Base-by-base conservation (phyloP, 2,888 invertebrate genomes). In the Trissoscelio sp. region DNA sequence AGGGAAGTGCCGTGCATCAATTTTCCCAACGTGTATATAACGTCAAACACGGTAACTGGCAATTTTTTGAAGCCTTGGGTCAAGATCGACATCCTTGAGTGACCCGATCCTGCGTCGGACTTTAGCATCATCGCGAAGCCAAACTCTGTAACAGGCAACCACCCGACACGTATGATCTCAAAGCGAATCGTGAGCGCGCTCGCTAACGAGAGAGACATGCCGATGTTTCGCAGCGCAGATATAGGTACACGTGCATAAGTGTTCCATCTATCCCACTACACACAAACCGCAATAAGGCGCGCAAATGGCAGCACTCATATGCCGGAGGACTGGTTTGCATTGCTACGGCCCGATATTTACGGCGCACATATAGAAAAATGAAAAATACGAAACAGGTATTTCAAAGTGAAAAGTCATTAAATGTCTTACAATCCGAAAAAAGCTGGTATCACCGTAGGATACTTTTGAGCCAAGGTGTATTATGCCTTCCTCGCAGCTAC, bases 241-340 rank as follows among this genome's bases (percentile, higher is more conserved):
- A n/a, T n/a, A n/a, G 18, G 22, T 58, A 74, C 70, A 48, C 58
- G 60, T 57, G 64, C 80, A 64, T 42, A 72, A 66, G 22, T 73
- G 66, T 67, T 60, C 72, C 72, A 66, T 66, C 67, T 69, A 75
- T 72, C 53, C 67, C 46, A 53, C 46, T 28, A 58, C 67, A 69
- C 24, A 51, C 22, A 16, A 31, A 31, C 22, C 46, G 80, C 80
- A 69, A 66, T 58, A 78, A 78, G 58, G 77, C 60, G 81, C 57
- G 66, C 74, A 75, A 81, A 74, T 78, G 81, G 81, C 81, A 77
- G 73, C 73, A 62, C 78, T 78, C 78, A 62, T 57, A 69, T 55
- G 64, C 81, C 73, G 31, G 74, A 55, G 55, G 77, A 81, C 81
- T 81, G 73, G 81, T 81, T 81, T 73, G 77, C 72, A 73, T 72